Conservation (phyloP, 2,113 vertebrate genomes). For the Entomyzon cyanotis region DNA sequence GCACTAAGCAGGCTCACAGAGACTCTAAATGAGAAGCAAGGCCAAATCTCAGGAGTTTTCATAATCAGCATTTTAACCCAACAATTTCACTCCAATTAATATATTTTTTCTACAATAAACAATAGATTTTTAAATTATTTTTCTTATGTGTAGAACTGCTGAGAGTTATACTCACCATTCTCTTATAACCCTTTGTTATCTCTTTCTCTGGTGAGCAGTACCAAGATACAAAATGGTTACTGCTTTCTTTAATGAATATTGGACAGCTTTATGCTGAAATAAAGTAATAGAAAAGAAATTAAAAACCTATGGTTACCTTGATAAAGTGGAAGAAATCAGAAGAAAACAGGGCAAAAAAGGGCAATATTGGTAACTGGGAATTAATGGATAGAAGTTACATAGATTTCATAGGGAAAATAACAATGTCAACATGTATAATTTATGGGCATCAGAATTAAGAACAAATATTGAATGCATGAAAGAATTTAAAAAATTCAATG, state of each 20-base stretch:
- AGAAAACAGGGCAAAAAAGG: background rate
- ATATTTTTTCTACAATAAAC: background rate
- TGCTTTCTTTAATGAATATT: background rate
- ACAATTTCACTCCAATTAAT: background rate
- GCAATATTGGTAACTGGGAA: background rate
- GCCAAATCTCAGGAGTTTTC: background rate
- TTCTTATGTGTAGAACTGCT: background rate
- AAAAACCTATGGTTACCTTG: background rate
- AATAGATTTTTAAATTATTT: too few relatives aligned
- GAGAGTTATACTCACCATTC: conserved; percentile 38
- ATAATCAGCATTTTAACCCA: background rate
- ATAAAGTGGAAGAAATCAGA: background rate
- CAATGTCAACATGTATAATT: background rate
- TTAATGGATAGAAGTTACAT: background rate
- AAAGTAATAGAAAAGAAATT: background rate
- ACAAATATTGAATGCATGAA: background rate
- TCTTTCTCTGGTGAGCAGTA: background rate
- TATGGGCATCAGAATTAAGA: background rate
- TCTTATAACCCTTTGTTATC: background rate
- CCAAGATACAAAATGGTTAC: background rate
- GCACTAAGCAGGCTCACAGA: background rate
- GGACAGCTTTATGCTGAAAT: background rate
- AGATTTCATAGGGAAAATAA: background rate
- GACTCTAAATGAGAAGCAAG: background rate
- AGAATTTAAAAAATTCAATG: background rate